These are phyloP conservation scores for Amblyopsis rosae DNA, from an alignment of 2,113 vertebrate species.

Conservation along the genomic window DNA sequence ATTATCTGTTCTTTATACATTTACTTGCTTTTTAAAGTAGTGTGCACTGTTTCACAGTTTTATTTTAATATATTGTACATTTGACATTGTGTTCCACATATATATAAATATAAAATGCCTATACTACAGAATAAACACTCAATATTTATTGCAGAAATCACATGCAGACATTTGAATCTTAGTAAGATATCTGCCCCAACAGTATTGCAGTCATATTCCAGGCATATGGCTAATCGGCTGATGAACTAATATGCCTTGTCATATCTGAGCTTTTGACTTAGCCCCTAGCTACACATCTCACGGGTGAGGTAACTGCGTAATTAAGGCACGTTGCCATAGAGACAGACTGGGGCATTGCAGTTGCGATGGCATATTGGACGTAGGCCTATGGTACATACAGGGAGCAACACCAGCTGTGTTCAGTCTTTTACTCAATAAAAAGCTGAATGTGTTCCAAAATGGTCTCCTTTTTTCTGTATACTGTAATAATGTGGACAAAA, in stretches of 20 bases:
- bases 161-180: conserved; percentile 44
- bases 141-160: conserved; percentile 75
- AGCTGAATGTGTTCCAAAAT: conserved; percentile 72
- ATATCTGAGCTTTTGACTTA: conserved; percentile 59
- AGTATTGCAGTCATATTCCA: conserved; percentile 12
- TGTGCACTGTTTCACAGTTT: conserved; percentile 33
- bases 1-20: conserved; percentile 37
- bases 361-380: conserved; percentile 50
- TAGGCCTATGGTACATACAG: conserved; percentile 46
- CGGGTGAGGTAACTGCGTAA: conserved; percentile 57
- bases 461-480: conserved; percentile 14
- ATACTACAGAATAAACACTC: conserved; percentile 25
- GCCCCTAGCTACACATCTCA: conserved; percentile 45
- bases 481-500: too few relatives aligned
- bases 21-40: conserved; percentile 19
- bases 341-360: conserved; percentile 46
- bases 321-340: conserved; percentile 61
- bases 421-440: conserved; percentile 76
- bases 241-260: conserved; percentile 76
- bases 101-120: conserved; percentile 29
- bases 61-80: conserved; percentile 60
- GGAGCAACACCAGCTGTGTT: conserved; percentile 74
- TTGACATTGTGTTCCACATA: conserved; percentile 67
- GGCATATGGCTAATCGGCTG: conserved; percentile 63
- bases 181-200: conserved; percentile 52